phyloP scores from a whole-genome alignment of 2,888 invertebrate species.

The Clitarchus hookeri region DNA sequence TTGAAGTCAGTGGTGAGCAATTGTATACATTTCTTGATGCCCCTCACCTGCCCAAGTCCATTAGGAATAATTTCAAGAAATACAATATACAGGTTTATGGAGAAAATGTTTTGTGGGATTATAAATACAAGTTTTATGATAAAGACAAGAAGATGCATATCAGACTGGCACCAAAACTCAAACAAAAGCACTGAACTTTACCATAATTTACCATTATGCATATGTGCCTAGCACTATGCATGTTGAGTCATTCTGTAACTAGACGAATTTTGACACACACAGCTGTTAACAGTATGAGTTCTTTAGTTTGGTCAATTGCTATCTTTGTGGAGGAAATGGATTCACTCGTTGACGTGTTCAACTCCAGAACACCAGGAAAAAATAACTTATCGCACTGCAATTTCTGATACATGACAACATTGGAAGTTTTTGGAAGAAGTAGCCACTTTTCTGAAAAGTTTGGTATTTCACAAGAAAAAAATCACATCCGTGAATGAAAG shows the following conservation, averaged over 20 bases:
- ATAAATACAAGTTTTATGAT: not conserved
- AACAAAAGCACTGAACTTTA: not conserved
- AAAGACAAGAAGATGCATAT: not conserved
- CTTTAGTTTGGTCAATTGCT: conserved; percentile 18
- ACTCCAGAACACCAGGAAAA: not conserved
- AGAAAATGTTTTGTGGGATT: not conserved
- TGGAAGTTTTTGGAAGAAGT: conserved; percentile 25
- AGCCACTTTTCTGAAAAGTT: no score
- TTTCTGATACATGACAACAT: not conserved
- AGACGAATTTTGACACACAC: conserved; percentile 24
- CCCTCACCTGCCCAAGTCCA: conserved; percentile 22
- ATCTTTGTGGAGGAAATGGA: conserved; percentile 26
- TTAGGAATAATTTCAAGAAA: conserved; percentile 29
- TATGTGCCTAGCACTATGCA: not conserved
- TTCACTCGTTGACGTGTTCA: conserved; percentile 26
- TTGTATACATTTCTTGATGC: conserved; percentile 22
- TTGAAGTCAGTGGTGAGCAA: not conserved
- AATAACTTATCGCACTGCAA: not conserved
- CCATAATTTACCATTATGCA: not conserved
- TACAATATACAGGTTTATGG: conserved; percentile 25
- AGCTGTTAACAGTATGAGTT: conserved; percentile 21
- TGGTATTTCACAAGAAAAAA: no score
- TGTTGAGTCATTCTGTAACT: conserved; percentile 21
- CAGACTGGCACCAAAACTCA: not conserved
- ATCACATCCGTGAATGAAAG: no score